Base-by-base conservation (phyloP, 2,797 vertebrate genomes). In the Molossus alvarezi region DNA sequence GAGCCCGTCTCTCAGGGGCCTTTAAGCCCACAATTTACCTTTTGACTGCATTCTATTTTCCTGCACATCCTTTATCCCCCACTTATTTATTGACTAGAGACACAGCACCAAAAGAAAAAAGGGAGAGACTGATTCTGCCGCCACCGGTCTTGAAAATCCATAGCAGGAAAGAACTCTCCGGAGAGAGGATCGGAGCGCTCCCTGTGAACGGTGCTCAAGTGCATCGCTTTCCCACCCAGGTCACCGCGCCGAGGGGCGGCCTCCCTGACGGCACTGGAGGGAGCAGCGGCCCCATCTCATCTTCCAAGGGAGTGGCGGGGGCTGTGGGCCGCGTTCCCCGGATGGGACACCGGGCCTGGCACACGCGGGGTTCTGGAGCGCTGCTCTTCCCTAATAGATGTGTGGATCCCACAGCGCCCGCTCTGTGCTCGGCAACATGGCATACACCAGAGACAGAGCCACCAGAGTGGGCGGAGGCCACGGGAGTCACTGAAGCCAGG, bases 1-100 rank as follows among this genome's bases (percentile, higher is more conserved):
- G 91, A 94, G 53, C 94, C 97, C 83, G 90, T 97, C 98, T 98
- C 98, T 96, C 48, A 95, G 98, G 98, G 97, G 97, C 98, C 98
- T 97, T 98, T 98, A 98, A 98, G 98, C 97, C 97, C 97, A 98
- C 98, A 98, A 97, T 98, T 98, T 98, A 98, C 98, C 98, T 98
- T 98, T 98, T 97, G 98, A 98, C 98, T 98, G 97, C 97, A 90
- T 98, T 98, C 98, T 97, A 89, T 98, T 98, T 98, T 98, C 98
- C 98, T 97, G 89, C 94, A 97, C 98, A 98, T 98, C 98, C 98
- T 98, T 98, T 98, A 97, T 98, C 98, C 98, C 98, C 96, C n/a
- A 97, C 95, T 98, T 98, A 98, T 98, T 98, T 98, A 98, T 98
- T 98, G 98, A 98, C 98, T 98, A 97, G 98, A 98, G 97, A 98